phyloP scores from a whole-genome alignment of 1,140 invertebrate species.

The Papilio polyxenes region DNA sequence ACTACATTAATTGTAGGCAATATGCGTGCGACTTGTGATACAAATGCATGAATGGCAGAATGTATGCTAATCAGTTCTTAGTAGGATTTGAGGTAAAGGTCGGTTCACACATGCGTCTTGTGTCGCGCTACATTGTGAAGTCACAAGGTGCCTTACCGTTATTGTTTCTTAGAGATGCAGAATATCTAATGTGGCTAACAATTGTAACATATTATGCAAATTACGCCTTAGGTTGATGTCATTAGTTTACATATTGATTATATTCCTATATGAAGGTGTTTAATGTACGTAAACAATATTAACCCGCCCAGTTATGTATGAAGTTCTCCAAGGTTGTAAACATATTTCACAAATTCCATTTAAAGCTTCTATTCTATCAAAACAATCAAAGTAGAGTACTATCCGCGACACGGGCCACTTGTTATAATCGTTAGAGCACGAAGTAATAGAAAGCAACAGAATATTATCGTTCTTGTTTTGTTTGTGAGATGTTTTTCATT shows the following conservation, averaged over 20 bases:
- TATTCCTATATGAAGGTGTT: no score
- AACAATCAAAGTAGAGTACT: background rate
- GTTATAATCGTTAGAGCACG: background rate
- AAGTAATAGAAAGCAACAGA: slow-evolving; percentile 12
- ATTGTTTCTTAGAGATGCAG: background rate
- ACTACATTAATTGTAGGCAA: slow-evolving; percentile 13
- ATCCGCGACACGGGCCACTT: background rate
- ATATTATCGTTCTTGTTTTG: slow-evolving; percentile 13
- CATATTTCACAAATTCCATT: background rate
- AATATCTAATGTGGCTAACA: background rate
- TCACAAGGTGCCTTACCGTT: slow-evolving; percentile 13
- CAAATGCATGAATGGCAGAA: slow-evolving; percentile 34
- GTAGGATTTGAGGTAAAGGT: slow-evolving; percentile 32
- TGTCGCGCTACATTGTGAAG: slow-evolving; percentile 31
- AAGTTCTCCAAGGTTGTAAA: no score
- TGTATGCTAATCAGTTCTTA: slow-evolving; percentile 33
- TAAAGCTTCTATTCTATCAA: background rate
- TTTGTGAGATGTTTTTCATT: slow-evolving; percentile 45
- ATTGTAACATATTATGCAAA: slow-evolving; percentile 2
- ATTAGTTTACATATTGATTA: background rate
- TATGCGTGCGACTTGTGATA: slow-evolving; percentile 12
- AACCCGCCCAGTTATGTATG: no score
- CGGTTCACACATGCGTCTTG: slow-evolving; percentile 28
- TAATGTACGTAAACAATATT: no score
- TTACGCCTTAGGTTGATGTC: background rate